A percentile compares a stretch with the other conserved stretches of the same genome.
phyloP scores from a whole-genome alignment of 2,888 invertebrate genomes.

The Caenorhabditis drosophilae region DNA sequence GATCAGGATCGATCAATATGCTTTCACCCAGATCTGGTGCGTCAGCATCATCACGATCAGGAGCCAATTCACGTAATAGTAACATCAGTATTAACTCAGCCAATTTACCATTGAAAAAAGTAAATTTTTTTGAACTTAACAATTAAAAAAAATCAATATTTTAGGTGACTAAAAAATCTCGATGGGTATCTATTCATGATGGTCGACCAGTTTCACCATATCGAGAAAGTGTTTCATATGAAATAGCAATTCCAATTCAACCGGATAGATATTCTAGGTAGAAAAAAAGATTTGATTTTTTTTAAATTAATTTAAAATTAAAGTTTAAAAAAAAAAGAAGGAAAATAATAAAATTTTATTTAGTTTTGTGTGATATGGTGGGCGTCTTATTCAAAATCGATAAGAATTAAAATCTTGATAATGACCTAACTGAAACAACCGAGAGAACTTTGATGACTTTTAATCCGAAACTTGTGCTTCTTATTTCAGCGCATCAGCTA shows the following conservation, averaged over 20 bases:
- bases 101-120: conserved; percentile 59
- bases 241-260: conserved; percentile 47
- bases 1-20: conserved; percentile 50
- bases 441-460: no score
- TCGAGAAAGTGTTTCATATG: conserved; percentile 62
- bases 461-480: no score
- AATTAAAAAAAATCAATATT: conserved; percentile 9
- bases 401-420: no score
- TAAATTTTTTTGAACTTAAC: conserved; percentile 3
- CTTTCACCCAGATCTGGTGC: conserved; percentile 37
- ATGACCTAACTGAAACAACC: no score
- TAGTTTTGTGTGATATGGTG: no score
- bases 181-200: conserved; percentile 65
- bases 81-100: conserved; percentile 28
- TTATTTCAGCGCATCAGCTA: conserved; percentile 38
- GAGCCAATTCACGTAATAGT: conserved; percentile 35
- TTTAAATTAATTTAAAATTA: not conserved
- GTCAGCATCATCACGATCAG: conserved; percentile 41
- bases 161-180: conserved; percentile 59
- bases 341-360: no score
- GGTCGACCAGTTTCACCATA: conserved; percentile 65
- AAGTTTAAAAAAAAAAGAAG: not conserved
- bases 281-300: not conserved
- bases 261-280: conserved; percentile 45
- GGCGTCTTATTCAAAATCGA: no score